Percentiles rank a stretch among this genome's conserved stretches.
Evolutionary conservation across 2,113 vertebrate genomes (phyloP).

Genomic region (Odontophorus gujanensis): DNA sequence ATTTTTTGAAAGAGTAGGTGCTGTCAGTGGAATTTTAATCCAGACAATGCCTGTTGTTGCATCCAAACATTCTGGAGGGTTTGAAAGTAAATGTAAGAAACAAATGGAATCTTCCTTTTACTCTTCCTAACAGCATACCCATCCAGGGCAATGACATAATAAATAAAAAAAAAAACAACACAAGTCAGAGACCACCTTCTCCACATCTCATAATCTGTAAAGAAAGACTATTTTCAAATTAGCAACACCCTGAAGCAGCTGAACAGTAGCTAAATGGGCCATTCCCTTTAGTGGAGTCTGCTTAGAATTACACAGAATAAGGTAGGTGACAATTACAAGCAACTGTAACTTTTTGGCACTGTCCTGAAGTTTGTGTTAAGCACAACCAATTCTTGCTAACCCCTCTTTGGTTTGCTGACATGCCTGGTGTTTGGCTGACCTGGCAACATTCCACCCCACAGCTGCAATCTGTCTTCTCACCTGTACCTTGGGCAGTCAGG

Average conservation of each 20-base stretch:
- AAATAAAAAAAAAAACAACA: background rate
- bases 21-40: background rate
- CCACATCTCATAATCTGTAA: background rate
- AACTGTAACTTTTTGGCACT: background rate
- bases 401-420: background rate
- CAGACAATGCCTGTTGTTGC: background rate
- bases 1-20: background rate
- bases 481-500: accelerated
- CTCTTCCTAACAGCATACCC: background rate
- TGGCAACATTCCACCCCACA: background rate
- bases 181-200: background rate
- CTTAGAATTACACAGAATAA: background rate
- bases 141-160: background rate
- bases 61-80: background rate
- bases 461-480: background rate
- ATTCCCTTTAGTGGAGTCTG: accelerated
- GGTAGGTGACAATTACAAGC: background rate
- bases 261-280: background rate
- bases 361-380: background rate
- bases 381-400: background rate
- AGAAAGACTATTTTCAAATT: background rate
- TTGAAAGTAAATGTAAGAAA: background rate
- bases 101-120: background rate
- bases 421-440: background rate
- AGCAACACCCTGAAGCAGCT: background rate